Base-by-base conservation (phyloP, 2,797 vertebrate genomes). In the Poecilia gillii region DNA sequence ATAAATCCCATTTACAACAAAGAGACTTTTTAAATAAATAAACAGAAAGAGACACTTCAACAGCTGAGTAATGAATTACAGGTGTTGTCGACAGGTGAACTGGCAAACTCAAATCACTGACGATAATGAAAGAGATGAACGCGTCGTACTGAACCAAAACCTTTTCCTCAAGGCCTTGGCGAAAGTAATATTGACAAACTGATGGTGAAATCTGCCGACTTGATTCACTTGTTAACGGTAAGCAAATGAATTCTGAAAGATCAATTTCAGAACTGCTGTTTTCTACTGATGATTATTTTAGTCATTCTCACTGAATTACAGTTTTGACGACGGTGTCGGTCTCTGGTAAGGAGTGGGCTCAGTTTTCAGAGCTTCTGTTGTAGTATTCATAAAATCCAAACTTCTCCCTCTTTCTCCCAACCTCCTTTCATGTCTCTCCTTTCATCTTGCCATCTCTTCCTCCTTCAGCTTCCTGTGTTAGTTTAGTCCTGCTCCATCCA, bases 401-500 rank as follows among this genome's bases (percentile, higher is more conserved):
- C 90, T 92, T 92, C 84, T 90, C 86, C 82, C 79, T 85, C 87
- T 81, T 76, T 80, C 49, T 88, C 81, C 82, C 82, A 80, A 79
- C 89, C 80, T 89, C 87, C 85, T 92, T 93, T 91, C 87, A 92
- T 90, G 76, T 88, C 77, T 86, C 77, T 73, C 74, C 87, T 92
- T 92, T 92, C 88, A 89, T 90, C 88, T 86, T 76, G 64, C 81
- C 85, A 82, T 92, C 86, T 89, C 81, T 84, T 91, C 90, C 85
- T 91, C 86, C 84, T 84, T 87, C 85, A 79, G 72, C 88, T 92
- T 91, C 90, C 87, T 86, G 90, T 84, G 84, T 90, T 84, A 74
- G 84, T 90, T 85, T 88, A 88, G 86, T 91, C 86, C 89, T 81
- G 68, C 85, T 89, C 85, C 89, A 85, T 90, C 87, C 87, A 87